phyloP scores from a whole-genome alignment of 2,888 invertebrate genomes.

The Trichacis sp. region DNA sequence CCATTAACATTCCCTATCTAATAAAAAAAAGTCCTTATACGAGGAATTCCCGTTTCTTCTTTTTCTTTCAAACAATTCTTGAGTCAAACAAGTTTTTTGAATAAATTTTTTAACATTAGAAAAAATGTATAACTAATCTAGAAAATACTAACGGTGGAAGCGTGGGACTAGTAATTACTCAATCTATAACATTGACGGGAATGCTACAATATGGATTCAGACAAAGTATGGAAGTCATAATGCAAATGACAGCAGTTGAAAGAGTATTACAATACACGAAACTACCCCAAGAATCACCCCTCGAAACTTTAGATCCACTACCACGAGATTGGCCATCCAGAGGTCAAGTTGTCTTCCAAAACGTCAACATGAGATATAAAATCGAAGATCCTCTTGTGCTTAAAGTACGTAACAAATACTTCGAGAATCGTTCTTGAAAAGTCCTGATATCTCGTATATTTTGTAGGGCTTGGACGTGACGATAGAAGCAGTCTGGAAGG shows the following conservation, averaged over 20 bases:
- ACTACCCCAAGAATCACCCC: slow-evolving; percentile 76
- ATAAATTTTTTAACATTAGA: too few relatives aligned
- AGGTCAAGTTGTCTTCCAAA: slow-evolving; percentile 75
- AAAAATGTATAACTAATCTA: too few relatives aligned
- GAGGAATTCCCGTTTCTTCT: too few relatives aligned
- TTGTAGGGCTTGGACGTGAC: slow-evolving; percentile 74
- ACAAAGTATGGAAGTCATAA: slow-evolving; percentile 80
- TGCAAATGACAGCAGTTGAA: slow-evolving; percentile 84
- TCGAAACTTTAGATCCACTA: slow-evolving; percentile 66
- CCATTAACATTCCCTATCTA: too few relatives aligned
- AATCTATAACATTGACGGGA: slow-evolving; percentile 79
- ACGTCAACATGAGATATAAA: slow-evolving; percentile 76
- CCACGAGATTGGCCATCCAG: slow-evolving; percentile 77
- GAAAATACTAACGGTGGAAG: slow-evolving; percentile 70
- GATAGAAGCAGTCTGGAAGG: slow-evolving; percentile 80
- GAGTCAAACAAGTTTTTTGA: too few relatives aligned
- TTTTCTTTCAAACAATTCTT: too few relatives aligned
- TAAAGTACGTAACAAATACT: not conserved
- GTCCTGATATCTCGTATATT: not conserved
- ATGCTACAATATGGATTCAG: slow-evolving; percentile 84
- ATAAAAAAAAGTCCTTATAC: too few relatives aligned
- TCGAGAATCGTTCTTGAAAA: not conserved
- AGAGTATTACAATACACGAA: slow-evolving; percentile 83
- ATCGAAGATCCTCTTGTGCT: slow-evolving; percentile 76
- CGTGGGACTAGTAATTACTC: slow-evolving; percentile 80